These are phyloP conservation scores for Callinectes sapidus DNA, from an alignment of 2,888 invertebrate genomes.

Conservation along the genomic window DNA sequence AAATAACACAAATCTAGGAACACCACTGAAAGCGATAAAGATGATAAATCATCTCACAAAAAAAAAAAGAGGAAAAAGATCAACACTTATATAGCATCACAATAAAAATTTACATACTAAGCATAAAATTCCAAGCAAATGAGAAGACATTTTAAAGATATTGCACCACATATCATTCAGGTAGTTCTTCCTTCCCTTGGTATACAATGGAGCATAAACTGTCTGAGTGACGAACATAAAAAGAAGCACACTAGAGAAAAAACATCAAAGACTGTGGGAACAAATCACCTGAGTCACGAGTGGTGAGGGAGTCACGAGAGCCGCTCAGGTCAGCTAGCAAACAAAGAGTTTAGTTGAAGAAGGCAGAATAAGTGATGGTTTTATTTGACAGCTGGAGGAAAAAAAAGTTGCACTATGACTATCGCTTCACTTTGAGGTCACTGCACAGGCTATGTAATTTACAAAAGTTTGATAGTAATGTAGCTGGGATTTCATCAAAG, in stretches of 20 bases:
- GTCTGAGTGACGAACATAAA: background rate
- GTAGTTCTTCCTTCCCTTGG: conserved; percentile 8
- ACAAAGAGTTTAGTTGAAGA: conserved; percentile 45
- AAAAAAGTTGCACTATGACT: conserved; percentile 11
- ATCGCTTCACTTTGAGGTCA: background rate
- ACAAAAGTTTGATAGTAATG: background rate
- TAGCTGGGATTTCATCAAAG: background rate
- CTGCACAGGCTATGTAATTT: background rate
- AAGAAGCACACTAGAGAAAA: conserved; percentile 11
- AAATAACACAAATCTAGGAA: background rate
- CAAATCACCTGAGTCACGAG: conserved; percentile 86
- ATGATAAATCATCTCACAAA: background rate
- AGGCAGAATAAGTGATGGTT: conserved; percentile 12
- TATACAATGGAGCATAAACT: background rate
- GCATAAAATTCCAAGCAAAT: background rate
- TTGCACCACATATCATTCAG: background rate
- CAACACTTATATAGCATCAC: background rate
- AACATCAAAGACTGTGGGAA: conserved; percentile 18
- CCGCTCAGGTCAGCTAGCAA: conserved; percentile 76
- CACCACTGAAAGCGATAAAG: background rate
- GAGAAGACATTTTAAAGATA: background rate
- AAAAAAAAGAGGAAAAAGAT: too few relatives aligned
- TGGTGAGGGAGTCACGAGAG: conserved; percentile 87
- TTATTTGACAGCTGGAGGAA: background rate
- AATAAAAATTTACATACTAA: background rate